Base-by-base conservation (phyloP, 2,888 invertebrate species). In the Eupelmus urozonus region DNA sequence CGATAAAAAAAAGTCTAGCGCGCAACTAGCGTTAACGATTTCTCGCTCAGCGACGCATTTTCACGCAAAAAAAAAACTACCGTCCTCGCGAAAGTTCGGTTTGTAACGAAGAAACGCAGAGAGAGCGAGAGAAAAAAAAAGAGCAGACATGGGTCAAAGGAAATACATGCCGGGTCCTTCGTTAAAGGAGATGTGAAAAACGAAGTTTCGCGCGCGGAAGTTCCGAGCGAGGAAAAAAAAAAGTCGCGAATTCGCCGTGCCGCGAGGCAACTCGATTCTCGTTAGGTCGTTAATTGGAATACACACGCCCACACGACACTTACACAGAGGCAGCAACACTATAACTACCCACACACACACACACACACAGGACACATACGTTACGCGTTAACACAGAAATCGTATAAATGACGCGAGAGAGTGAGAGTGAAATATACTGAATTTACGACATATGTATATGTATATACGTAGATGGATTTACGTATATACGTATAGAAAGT, bases 261-360 rank as follows among this genome's bases (percentile, higher is more conserved):
- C 45, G 78, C 60, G 67, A 23, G 67, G 57, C 60, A 55, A 62
- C 60, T 60, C 67, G 72, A 67, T 78, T 67, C 77, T 73, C 57
- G 72, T 78, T 78, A 63, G 67, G 29, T 57, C 67, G 60, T 73
- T 78, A 67, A 71, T 77, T 77, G 72, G 71, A 71, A 65, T 65
- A 59, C 57, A 65, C n/a, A 27, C 13, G 23, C 34, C 16, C 16
- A 13, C 42, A 40, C 20, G 25, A 59, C 51, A 25, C 40, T 20
- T 34, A 34, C 34, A 5, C 34, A 34, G 9, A 34, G 27, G 20
- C 29, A 27, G n/a, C n/a, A n/a, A n/a, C n/a, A n/a, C n/a, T n/a
- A n/a, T n/a, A n/a, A n/a, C n/a, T n/a, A n/a, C 53, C 2, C 16
- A 27, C 18, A 45, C 40, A 18, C 9, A 63, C 13, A 55, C 40